Conservation (phyloP, 2,797 vertebrate genomes). For the Sebastes dallii region DNA sequence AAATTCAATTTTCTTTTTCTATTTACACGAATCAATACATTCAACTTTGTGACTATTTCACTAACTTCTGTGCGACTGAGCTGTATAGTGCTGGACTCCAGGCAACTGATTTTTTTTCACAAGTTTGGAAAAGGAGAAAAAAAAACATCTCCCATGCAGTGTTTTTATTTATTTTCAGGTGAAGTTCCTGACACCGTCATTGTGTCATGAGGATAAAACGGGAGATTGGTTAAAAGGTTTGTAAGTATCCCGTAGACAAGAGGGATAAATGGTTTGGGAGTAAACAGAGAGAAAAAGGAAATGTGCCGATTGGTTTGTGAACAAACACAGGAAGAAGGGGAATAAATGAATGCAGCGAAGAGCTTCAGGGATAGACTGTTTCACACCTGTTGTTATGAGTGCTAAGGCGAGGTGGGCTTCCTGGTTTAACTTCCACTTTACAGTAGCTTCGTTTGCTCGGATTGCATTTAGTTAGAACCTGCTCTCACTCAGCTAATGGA, state of each 20-base stretch:
- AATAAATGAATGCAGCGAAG: background rate
- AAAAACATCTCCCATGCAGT: background rate
- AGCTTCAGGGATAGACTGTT: slow-evolving; percentile 7
- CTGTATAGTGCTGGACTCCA: background rate
- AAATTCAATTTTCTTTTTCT: too few species aligned
- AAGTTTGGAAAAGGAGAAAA: background rate
- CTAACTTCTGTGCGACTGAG: background rate
- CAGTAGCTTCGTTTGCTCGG: slow-evolving; percentile 28
- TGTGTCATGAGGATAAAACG: background rate
- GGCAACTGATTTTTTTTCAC: background rate
- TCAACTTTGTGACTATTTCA: too few species aligned
- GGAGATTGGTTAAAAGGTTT: slow-evolving; percentile 23
- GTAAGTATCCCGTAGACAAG: background rate
- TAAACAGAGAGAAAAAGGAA: slow-evolving; percentile 20
- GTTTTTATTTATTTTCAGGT: background rate
- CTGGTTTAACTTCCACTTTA: slow-evolving; percentile 34
- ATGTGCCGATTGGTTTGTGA: slow-evolving; percentile 4
- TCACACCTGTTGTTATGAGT: slow-evolving; percentile 12
- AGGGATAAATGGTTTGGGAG: slow-evolving; percentile 32
- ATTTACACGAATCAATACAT: background rate
- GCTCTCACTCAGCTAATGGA: slow-evolving; percentile 25
- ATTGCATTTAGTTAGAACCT: slow-evolving; percentile 13
- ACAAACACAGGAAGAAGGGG: slow-evolving; percentile 28
- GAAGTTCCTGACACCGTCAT: background rate
- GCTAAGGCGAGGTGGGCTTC: slow-evolving; percentile 13